These are phyloP conservation scores for Botrylloides violaceus DNA, from an alignment of 23 tunicate species.

Conservation along the genomic window DNA sequence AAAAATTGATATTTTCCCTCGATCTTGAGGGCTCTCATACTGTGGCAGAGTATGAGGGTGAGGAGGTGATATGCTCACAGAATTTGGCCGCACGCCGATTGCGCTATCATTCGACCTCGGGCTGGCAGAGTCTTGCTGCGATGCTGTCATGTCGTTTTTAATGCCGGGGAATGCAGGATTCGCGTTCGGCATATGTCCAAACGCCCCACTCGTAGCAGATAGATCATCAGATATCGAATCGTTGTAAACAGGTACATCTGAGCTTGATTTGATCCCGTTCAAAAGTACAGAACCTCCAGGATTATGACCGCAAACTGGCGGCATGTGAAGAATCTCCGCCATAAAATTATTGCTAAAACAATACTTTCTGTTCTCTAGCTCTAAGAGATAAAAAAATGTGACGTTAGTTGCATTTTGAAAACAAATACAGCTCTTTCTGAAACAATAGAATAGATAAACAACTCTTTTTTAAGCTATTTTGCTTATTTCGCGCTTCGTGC, in stretches of 20 bases:
- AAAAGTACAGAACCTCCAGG: conserved; percentile 11
- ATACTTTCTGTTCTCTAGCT: neutral
- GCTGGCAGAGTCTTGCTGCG: conserved; percentile 8
- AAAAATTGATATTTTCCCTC: neutral
- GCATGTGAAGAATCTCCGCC: conserved; percentile 32
- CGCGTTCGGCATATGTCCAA: neutral
- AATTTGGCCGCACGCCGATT: neutral
- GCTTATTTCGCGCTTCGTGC: conserved; percentile 4
- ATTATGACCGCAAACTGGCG: conserved; percentile 9
- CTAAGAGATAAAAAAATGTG: neutral
- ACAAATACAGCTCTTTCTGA: neutral
- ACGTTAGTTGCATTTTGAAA: neutral
- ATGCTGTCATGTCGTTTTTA: conserved; percentile 5
- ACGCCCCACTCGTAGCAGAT: neutral
- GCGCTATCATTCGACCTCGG: conserved; percentile 17
- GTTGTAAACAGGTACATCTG: neutral
- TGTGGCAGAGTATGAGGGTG: neutral
- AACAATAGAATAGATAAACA: neutral
- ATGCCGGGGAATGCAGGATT: neutral
- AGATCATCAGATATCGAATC: conserved; percentile 24
- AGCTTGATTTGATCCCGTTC: neutral
- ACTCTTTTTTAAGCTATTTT: neutral
- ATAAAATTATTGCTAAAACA: neutral
- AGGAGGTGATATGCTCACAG: conserved; percentile 9
- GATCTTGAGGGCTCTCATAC: neutral